These are phyloP conservation scores for Actinernus sp. DNA, from an alignment of 92 coral and sea anemone species.

Conservation along the genomic window DNA sequence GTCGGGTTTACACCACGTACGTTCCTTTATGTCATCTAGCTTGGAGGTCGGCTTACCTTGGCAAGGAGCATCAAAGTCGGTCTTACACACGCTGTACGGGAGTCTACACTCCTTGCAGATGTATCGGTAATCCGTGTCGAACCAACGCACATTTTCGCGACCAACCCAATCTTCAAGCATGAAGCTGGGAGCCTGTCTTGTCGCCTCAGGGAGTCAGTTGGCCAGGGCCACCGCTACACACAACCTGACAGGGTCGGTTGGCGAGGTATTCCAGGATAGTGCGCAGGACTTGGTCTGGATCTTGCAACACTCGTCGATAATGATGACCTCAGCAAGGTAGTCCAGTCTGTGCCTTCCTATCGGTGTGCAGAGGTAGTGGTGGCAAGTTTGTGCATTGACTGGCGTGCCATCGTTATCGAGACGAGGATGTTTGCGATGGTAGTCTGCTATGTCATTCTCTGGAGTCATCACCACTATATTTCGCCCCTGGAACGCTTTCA, in stretches of 20 bases:
- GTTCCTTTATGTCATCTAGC: background rate
- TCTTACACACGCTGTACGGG: constrained; percentile 5
- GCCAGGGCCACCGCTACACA: too few relatives aligned
- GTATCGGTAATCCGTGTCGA: too few relatives aligned
- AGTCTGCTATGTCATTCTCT: constrained; percentile 13
- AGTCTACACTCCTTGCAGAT: background rate
- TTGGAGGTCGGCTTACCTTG: background rate
- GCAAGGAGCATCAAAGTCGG: too few relatives aligned
- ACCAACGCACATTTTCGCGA: constrained; percentile 8
- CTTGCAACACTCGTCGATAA: too few relatives aligned
- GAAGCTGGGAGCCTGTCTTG: too few relatives aligned
- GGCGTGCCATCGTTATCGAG: background rate
- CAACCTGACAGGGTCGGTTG: constrained; percentile 9
- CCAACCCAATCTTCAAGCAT: too few relatives aligned
- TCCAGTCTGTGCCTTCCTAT: constrained; percentile 7
- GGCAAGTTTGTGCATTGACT: constrained; percentile 4
- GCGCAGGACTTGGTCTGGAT: too few relatives aligned
- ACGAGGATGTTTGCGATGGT: constrained; percentile 12
- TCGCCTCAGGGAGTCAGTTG: too few relatives aligned
- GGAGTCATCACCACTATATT: constrained; percentile 9
- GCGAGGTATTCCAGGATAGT: too few relatives aligned
- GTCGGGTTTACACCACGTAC: constrained; percentile 2
- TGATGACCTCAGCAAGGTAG: too few relatives aligned
- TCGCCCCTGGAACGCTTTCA: background rate
- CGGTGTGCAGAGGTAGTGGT: constrained; percentile 15